phyloP scores from a whole-genome alignment of 1,140 invertebrate species.

The Leptopilina boulardi region DNA sequence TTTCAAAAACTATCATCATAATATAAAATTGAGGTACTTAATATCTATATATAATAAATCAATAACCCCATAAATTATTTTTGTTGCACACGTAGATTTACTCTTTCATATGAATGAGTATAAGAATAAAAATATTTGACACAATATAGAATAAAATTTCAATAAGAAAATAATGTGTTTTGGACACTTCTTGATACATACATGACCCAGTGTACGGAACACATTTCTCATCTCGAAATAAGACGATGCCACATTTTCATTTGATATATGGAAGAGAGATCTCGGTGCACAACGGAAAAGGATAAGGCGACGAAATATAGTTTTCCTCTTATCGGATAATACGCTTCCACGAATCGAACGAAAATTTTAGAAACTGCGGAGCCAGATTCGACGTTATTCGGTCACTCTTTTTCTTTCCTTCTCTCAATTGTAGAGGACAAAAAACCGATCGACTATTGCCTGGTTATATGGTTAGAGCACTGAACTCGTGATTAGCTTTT shows the following conservation, averaged over 20 bases:
- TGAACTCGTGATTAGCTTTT: conserved; percentile 7
- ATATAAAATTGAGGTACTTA: no score
- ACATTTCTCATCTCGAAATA: conserved; percentile 10
- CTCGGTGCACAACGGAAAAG: not conserved
- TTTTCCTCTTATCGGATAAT: conserved; percentile 26
- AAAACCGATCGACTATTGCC: not conserved
- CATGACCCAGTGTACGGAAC: not conserved
- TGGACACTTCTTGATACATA: not conserved
- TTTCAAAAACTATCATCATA: no score
- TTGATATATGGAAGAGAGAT: conserved; percentile 19
- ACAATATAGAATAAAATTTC: no score
- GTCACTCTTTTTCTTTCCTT: conserved; percentile 8
- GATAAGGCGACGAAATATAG: conserved; percentile 21
- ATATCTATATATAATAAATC: no score
- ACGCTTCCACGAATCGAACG: conserved; percentile 8
- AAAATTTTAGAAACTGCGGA: conserved; percentile 22
- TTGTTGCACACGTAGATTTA: no score
- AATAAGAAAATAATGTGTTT: no score
- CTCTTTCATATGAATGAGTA: no score
- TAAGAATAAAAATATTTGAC: no score
- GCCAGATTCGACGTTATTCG: conserved; percentile 13
- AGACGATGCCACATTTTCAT: conserved; percentile 14
- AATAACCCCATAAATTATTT: no score
- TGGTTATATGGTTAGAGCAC: not conserved
- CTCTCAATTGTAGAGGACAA: not conserved